phyloP scores from a whole-genome alignment of 2,113 vertebrate species.

The Xenotilapia longispinis region DNA sequence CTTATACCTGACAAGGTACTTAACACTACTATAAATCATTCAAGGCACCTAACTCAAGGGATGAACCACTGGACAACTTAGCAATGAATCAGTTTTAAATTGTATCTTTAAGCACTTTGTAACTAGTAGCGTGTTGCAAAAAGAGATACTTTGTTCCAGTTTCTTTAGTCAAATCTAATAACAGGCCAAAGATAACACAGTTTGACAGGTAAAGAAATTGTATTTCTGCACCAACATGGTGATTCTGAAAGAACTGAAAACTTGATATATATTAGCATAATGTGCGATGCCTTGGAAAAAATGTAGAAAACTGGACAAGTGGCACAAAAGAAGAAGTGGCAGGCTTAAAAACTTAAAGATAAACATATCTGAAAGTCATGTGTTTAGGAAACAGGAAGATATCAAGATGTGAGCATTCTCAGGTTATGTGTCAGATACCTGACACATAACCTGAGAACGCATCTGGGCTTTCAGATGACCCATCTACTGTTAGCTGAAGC shows the following conservation, averaged over 20 bases:
- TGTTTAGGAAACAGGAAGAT: neutral
- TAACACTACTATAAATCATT: neutral
- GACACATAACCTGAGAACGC: neutral
- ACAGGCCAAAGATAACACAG: neutral
- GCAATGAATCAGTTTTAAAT: neutral
- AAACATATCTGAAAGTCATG: neutral
- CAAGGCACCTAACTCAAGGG: neutral
- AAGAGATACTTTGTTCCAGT: neutral
- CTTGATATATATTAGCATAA: neutral
- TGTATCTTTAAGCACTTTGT: neutral
- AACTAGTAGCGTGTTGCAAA: neutral
- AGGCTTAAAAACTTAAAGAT: neutral
- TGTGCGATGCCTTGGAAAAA: neutral
- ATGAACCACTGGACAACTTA: neutral
- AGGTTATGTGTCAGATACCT: neutral
- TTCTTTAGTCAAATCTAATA: neutral
- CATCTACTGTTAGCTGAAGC: neutral
- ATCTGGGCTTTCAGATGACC: neutral
- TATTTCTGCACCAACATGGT: neutral
- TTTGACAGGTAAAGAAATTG: neutral
- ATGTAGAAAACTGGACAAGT: neutral
- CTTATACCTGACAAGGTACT: neutral
- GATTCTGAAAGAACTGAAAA: neutral
- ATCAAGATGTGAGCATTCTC: neutral
- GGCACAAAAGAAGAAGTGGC: neutral